Base-by-base conservation (phyloP, 2,888 invertebrate species). In the Subacronicta megacephala region DNA sequence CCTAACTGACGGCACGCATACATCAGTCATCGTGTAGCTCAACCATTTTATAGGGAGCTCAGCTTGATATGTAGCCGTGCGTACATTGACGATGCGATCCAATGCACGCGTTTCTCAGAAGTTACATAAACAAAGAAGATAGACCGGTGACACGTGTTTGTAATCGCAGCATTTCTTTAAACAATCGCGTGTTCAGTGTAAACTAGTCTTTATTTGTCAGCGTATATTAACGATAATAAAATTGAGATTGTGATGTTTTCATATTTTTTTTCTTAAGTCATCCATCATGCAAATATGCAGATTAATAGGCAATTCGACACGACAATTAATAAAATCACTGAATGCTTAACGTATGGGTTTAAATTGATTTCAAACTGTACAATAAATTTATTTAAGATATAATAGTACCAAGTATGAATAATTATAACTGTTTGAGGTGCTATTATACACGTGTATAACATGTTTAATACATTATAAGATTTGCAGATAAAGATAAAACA, bases 81-180 rank as follows among this genome's bases (percentile, higher is more conserved):
- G n/a, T 2, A 4, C 4, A 26, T 26, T n/a, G 13, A 23, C 35
- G 44, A 54, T 38, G 46, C 53, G 50, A 55, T 62, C 29, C 51
- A 55, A 58, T 57, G 53, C 43, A 55, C 37, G 18, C 46, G n/a
- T 55, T 69, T 58, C 72, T 58, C 29, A 65, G 68, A 68, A 72
- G 18, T 41, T 33, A 50, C 62, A 62, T 42, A 62, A 49, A 71
- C 58, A 63, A 51, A 49, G 47, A 61, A 49, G 55, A 51, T 62
- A 44, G 36, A 38, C 54, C 50, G n/a, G 41, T 13, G 57, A 60
- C 57, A 60, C 62, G 46, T 55, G 62, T 72, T 55, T 59, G 17
- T 55, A 62, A 68, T 65, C 59, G 35, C 45, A 44, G 51, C 26
- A 38, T 41, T 59, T 53, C 50, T 31, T 41, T 41, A 38, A 57